A percentile compares a stretch with the other conserved stretches of the same genome.
Conservation (phyloP, 1,140 invertebrate genomes). For the Rhyacophila brunnea region DNA sequence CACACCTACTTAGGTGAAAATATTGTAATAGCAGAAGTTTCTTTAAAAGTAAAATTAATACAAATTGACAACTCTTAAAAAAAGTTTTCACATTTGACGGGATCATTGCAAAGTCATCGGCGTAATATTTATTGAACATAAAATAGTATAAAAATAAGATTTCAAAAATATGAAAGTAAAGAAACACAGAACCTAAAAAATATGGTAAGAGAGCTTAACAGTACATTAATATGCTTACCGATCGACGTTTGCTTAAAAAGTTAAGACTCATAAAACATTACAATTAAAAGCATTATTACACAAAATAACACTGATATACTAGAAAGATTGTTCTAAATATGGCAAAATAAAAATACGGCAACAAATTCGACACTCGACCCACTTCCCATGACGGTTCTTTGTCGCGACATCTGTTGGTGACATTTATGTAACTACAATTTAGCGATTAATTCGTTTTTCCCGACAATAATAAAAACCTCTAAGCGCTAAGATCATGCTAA, state of each 20-base stretch:
- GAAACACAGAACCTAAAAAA: conserved; percentile 24
- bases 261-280: conserved; percentile 11
- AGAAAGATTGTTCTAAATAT: conserved; percentile 23
- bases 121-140: too few relatives aligned
- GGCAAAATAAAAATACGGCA: conserved; percentile 38
- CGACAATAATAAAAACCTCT: too few relatives aligned
- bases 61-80: neutral
- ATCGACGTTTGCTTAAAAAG: conserved; percentile 13
- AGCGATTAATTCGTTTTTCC: too few relatives aligned
- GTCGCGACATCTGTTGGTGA: conserved; percentile 21
- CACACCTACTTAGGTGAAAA: conserved; percentile 14
- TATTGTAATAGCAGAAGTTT: conserved; percentile 1
- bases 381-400: conserved; percentile 45
- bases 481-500: too few relatives aligned
- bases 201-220: conserved; percentile 18
- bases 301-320: neutral
- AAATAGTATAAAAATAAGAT: conserved; percentile 1
- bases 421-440: too few relatives aligned
- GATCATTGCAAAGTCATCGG: neutral
- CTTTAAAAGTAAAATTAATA: neutral
- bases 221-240: conserved; percentile 10
- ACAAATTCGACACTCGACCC: conserved; percentile 45
- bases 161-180: conserved; percentile 23
- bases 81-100: neutral
- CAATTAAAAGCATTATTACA: conserved; percentile 14